Evolutionary conservation across 2,888 invertebrate genomes (phyloP), one percentile per base, ranked within the genome.

Genomic region (Pollenia labialis): DNA sequence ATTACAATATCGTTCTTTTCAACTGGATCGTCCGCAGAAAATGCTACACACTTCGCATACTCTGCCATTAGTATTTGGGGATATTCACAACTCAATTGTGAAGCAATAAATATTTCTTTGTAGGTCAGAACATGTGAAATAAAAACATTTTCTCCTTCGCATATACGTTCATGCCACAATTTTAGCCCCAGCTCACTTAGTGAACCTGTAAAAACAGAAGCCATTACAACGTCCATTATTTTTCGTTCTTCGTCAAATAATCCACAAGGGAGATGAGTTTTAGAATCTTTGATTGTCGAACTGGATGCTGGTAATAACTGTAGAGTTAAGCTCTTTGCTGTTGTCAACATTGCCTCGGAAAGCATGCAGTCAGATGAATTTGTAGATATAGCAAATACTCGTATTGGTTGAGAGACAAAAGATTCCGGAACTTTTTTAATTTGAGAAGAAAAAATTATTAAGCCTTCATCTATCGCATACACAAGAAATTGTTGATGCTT

Each of bases 381-480:
- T 18, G 81, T 74, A 1, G 81, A 82, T 14, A 89, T 81, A 11
- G 88, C 88, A 82, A 90, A 88, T 2, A 89, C 88, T 12, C 76
- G 87, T 81, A 89, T 88, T 0, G 90, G 89, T 8, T 88, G 87
- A 0, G 58, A n/a, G 11, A 85, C 56, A 60, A 83, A 89, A 0
- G 85, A 52, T 0, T 88, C 87, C 10, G 90, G 89, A 0, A 90
- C 56, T 4, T 40, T 62, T 66, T 89, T 87, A 32, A 90, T 76
- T 77, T 89, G 81, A 7, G 88, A 71, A 2, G 89, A 88, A 16
- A 90, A 66, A 2, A 83, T 75, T 40, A 90, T 81, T 12, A 84
- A 71, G 2, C 89, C 90, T n/a, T 88, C 88, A 76, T 90, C 90
- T 9, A 89, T 58, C 0, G 89, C 86, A 71, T 89, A 90, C 0